phyloP scores from a whole-genome alignment of 2,888 invertebrate species.

The Terebella lapidaria region DNA sequence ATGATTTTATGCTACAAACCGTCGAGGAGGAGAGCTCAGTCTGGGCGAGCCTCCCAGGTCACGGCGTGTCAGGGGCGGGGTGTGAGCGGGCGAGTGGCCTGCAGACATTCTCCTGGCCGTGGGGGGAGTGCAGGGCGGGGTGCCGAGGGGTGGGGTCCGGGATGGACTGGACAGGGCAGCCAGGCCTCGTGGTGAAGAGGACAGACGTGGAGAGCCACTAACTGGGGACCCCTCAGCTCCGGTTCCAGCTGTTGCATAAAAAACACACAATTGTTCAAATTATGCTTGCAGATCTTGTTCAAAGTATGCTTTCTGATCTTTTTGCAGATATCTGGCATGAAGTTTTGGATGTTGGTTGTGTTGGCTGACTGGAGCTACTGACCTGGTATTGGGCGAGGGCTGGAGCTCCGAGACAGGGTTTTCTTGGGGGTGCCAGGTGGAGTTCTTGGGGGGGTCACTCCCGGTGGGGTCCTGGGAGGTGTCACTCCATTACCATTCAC shows the following conservation, averaged over 20 bases:
- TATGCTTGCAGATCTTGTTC: too few species aligned
- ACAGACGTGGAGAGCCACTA: too few species aligned
- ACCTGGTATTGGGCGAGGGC: too few species aligned
- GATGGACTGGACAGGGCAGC: neutral
- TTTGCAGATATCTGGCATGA: too few species aligned
- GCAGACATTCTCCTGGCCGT: constrained; percentile 6
- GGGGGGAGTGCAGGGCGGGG: constrained; percentile 19
- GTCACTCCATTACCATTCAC: constrained; percentile 76
- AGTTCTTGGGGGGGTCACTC: constrained; percentile 61
- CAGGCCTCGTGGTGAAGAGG: neutral
- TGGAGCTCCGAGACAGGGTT: constrained; percentile 50
- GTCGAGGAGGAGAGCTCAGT: constrained; percentile 12
- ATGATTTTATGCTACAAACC: too few species aligned
- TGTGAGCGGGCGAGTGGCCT: constrained; percentile 17
- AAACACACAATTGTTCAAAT: neutral
- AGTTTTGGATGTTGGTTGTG: too few species aligned
- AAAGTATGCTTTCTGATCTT: too few species aligned
- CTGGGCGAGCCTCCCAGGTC: constrained; percentile 13
- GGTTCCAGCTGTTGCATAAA: neutral
- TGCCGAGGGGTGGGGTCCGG: constrained; percentile 10
- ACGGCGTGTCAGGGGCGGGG: constrained; percentile 15
- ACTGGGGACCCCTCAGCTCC: too few species aligned
- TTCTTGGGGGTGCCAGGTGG: constrained; percentile 58
- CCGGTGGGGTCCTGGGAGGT: constrained; percentile 61
- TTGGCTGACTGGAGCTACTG: too few species aligned